phyloP scores from a whole-genome alignment of 1,140 invertebrate species.

The Lordiphosa stackelbergi region DNA sequence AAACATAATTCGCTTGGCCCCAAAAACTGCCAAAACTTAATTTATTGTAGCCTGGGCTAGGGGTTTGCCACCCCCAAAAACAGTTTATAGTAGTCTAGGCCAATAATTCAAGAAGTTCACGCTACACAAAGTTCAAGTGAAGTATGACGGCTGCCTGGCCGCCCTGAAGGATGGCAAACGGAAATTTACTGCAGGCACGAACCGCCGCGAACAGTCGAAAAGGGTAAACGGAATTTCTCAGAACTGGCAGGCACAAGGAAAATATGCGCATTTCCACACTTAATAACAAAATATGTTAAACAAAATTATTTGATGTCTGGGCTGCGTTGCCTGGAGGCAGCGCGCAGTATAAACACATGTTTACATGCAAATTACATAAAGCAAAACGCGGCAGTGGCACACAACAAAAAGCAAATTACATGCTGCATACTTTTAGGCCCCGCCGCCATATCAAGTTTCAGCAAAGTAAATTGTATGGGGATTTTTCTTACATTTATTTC shows the following conservation, averaged over 20 bases:
- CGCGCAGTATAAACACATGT: constrained; percentile 60
- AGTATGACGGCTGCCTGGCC: constrained; percentile 50
- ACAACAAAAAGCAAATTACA: constrained; percentile 65
- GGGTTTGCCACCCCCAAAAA: constrained; percentile 8
- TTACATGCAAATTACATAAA: constrained; percentile 76
- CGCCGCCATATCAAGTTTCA: constrained; percentile 49
- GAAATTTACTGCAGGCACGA: constrained; percentile 74
- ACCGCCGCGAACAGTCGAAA: constrained; percentile 16
- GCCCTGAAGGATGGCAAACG: constrained; percentile 66
- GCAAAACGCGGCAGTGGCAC: constrained; percentile 37
- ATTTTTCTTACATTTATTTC: constrained; percentile 60
- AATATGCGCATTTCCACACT: constrained; percentile 76
- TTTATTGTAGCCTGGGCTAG: constrained; percentile 11
- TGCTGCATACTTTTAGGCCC: constrained; percentile 68
- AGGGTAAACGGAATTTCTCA: constrained; percentile 7
- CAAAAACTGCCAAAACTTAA: constrained; percentile 24
- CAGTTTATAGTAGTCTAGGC: constrained; percentile 50
- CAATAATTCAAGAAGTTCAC: constrained; percentile 74
- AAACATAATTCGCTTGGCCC: constrained; percentile 57
- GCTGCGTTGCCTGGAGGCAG: constrained; percentile 42
- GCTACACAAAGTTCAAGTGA: constrained; percentile 71
- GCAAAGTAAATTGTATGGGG: constrained; percentile 58
- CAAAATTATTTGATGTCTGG: constrained; percentile 74
- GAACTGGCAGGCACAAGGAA: constrained; percentile 24
- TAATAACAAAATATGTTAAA: constrained; percentile 76